Conservation (phyloP, 2,113 vertebrate genomes). For the Phalacrocorax aristotelis region DNA sequence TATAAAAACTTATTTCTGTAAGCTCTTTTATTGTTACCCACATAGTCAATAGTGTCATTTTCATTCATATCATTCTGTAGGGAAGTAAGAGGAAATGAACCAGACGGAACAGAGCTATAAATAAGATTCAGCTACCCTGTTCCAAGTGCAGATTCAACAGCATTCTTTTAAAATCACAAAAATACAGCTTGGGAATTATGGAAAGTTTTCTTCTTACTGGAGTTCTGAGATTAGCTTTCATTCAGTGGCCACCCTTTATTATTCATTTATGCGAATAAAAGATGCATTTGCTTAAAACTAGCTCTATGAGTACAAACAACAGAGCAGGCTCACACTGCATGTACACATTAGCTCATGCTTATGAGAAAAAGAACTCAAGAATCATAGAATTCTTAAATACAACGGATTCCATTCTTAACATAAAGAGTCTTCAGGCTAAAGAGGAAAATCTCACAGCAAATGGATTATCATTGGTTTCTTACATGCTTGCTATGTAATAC, state of each 20-base stretch:
- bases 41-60: conserved; percentile 74
- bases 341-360: not conserved
- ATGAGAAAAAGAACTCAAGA: not conserved
- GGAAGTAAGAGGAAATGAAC: conserved; percentile 74
- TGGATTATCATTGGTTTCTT: not conserved
- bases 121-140: conserved; percentile 62
- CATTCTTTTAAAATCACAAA: conserved; percentile 51
- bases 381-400: not conserved
- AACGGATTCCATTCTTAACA: not conserved
- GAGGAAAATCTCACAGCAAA: not conserved
- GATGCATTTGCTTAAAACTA: not conserved
- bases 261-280: not conserved
- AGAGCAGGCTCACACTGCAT: not conserved
- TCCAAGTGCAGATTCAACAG: conserved; percentile 57
- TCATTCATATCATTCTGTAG: conserved; percentile 73
- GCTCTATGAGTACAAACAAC: not conserved
- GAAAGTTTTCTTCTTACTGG: conserved; percentile 11
- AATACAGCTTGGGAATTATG: not conserved
- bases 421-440: not conserved
- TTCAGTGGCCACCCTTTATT: not conserved
- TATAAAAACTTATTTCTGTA: conserved; percentile 75
- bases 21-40: conserved; percentile 74
- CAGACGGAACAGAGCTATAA: conserved; percentile 75
- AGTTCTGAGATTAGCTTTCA: conserved; percentile 12
- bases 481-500: not conserved